Conservation (phyloP, 1,140 invertebrate genomes). For the Latrodectus geometricus region DNA sequence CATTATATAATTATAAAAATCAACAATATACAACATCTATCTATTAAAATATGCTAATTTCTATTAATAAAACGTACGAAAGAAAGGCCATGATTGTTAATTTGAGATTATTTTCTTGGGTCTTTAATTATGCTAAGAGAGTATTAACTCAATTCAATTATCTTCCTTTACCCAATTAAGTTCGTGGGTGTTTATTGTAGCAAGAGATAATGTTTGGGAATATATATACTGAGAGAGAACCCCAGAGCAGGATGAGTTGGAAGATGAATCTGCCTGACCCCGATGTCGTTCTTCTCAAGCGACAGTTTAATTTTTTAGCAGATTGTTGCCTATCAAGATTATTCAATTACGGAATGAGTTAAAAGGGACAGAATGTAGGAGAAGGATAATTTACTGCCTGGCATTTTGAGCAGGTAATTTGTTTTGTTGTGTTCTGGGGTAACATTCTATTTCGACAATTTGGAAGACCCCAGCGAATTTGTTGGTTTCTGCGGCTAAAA, state of each 20-base stretch:
- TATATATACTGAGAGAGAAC: background rate
- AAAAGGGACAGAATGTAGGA: background rate
- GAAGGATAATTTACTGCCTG: background rate
- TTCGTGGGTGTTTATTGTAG: slow-evolving; percentile 42
- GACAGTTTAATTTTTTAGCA: background rate
- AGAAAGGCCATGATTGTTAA: slow-evolving; percentile 28
- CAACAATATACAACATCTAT: too few species aligned
- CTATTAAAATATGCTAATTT: too few species aligned
- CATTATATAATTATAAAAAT: too few species aligned
- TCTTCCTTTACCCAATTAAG: slow-evolving; percentile 33
- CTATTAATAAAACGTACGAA: too few species aligned
- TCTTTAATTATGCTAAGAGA: slow-evolving; percentile 51
- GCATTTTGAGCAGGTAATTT: background rate
- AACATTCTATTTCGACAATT: background rate
- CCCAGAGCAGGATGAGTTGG: background rate
- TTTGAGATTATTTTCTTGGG: slow-evolving; percentile 33
- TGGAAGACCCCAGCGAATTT: background rate
- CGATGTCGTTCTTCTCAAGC: background rate
- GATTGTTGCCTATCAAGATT: background rate
- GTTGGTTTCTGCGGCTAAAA: background rate
- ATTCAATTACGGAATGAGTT: slow-evolving; percentile 2
- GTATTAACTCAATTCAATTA: slow-evolving; percentile 54
- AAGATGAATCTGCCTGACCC: background rate
- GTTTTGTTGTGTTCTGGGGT: background rate
- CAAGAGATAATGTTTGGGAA: slow-evolving; percentile 43